These are phyloP conservation scores for Quadriops clusia DNA, from an alignment of 2,888 invertebrate species.

Conservation along the genomic window DNA sequence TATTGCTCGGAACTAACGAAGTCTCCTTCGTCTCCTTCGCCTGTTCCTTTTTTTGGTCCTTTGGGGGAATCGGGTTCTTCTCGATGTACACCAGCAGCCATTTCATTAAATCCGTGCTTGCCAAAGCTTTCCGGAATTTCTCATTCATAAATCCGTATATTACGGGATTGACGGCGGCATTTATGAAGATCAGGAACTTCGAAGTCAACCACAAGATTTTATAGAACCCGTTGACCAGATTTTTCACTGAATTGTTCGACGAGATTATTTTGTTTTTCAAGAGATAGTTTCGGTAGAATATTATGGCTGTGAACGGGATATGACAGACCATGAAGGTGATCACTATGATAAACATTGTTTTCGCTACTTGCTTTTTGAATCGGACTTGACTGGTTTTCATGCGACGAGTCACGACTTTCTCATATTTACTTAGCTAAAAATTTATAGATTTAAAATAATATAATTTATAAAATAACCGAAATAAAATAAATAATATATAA, in stretches of 20 bases:
- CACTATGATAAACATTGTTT: slow-evolving; percentile 58
- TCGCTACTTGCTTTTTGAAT: slow-evolving; percentile 56
- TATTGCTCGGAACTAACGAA: slow-evolving; percentile 11
- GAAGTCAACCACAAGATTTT: slow-evolving; percentile 54
- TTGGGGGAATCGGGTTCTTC: slow-evolving; percentile 6
- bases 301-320: slow-evolving; percentile 59
- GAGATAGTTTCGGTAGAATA: slow-evolving; percentile 49
- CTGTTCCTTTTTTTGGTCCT: slow-evolving; percentile 9
- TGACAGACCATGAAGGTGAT: slow-evolving; percentile 56
- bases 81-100: slow-evolving; percentile 10
- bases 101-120: slow-evolving; percentile 17
- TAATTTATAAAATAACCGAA: no score
- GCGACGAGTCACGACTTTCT: slow-evolving; percentile 47
- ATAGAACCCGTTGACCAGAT: slow-evolving; percentile 44
- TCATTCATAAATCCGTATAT: slow-evolving; percentile 66
- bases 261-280: slow-evolving; percentile 33
- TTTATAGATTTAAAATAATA: no score
- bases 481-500: no score
- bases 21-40: slow-evolving; percentile 14
- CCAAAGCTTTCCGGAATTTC: slow-evolving; percentile 55
- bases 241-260: slow-evolving; percentile 19
- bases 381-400: slow-evolving; percentile 50
- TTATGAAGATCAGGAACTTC: slow-evolving; percentile 56
- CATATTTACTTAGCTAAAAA: slow-evolving; percentile 51
- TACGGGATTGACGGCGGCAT: slow-evolving; percentile 64